Percentiles rank a stretch among this genome's conserved stretches.
These are phyloP conservation scores for Tenualosa thibaudeaui DNA, from an alignment of 2,797 vertebrate genomes.

Conservation along the genomic window DNA sequence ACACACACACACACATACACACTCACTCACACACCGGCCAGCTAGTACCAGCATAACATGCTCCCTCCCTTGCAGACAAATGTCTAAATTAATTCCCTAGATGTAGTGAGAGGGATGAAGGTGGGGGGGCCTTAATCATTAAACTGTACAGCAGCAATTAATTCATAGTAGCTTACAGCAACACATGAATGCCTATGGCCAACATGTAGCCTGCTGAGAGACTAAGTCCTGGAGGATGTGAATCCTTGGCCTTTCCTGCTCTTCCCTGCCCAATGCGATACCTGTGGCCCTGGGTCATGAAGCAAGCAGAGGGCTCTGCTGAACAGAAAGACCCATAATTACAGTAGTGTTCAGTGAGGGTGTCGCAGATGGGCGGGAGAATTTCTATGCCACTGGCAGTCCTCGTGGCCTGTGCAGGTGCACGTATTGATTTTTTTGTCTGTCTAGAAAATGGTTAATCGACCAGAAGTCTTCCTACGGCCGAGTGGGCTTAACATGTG, in stretches of 20 bases:
- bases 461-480: neutral
- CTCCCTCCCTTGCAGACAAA: neutral
- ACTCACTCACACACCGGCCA: too few species aligned
- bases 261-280: slow-evolving; percentile 29
- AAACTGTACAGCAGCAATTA: neutral
- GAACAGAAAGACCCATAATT: neutral
- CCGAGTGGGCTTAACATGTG: neutral
- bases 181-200: neutral
- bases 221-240: neutral
- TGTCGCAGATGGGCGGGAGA: neutral
- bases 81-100: neutral
- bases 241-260: slow-evolving; percentile 28
- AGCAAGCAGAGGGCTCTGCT: neutral
- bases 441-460: neutral
- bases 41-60: neutral
- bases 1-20: too few species aligned
- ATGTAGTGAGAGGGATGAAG: neutral
- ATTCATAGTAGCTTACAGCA: neutral
- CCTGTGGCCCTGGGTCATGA: neutral
- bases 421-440: neutral
- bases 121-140: neutral
- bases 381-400: neutral
- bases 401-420: neutral
- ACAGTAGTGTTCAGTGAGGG: neutral
- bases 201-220: slow-evolving; percentile 2